Conservation (phyloP, 1,140 invertebrate genomes). For the Cydia pomonella region DNA sequence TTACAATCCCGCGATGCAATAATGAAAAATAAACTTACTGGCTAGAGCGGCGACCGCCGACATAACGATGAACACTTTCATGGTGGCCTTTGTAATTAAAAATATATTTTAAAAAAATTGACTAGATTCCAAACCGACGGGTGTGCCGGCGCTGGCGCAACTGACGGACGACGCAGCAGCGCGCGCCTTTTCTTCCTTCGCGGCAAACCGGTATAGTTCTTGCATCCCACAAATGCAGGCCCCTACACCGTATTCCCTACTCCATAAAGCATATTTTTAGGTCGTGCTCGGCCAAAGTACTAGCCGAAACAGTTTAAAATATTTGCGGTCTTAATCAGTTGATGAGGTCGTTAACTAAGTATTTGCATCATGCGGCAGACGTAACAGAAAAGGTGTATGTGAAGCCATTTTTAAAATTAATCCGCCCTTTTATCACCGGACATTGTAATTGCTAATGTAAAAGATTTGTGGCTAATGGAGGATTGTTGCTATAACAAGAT, state of each 20-base stretch:
- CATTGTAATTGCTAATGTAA: neutral
- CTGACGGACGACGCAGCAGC: constrained; percentile 65
- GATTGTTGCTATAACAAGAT: neutral
- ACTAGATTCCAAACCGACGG: constrained; percentile 76
- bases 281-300: neutral
- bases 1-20: constrained; percentile 30
- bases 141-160: constrained; percentile 69
- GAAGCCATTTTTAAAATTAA: neutral
- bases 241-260: neutral
- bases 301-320: constrained; percentile 27
- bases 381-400: neutral
- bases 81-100: constrained; percentile 67
- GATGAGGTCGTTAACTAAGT: constrained; percentile 25
- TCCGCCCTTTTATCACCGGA: neutral
- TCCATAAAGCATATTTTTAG: neutral
- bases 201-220: constrained; percentile 25
- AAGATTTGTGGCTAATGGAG: constrained; percentile 13
- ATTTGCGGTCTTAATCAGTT: constrained; percentile 24
- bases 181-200: constrained; percentile 73
- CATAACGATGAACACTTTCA: constrained; percentile 78
- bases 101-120: constrained; percentile 65
- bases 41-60: constrained; percentile 69
- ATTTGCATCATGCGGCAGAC: constrained; percentile 11
- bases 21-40: constrained; percentile 61
- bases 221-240: constrained; percentile 6